These are phyloP conservation scores for Caenorhabditis drosophilae DNA, from an alignment of 2,888 invertebrate species.

Conservation along the genomic window DNA sequence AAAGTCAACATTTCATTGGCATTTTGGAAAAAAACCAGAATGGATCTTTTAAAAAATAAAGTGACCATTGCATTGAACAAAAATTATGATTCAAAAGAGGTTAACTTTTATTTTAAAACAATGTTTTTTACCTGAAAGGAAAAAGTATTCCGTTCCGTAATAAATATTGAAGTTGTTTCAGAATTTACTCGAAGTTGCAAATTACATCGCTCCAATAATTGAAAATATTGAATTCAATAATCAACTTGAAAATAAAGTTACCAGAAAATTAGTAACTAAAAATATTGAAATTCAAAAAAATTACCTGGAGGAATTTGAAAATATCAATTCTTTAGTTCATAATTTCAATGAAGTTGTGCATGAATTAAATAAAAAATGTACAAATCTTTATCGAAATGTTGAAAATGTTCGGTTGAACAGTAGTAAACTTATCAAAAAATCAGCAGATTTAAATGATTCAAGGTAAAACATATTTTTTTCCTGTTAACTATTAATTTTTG, in stretches of 20 bases:
- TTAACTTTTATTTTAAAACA: constrained; percentile 4
- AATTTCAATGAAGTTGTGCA: constrained; percentile 29
- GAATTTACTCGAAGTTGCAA: constrained; percentile 28
- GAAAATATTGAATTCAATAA: constrained; percentile 19
- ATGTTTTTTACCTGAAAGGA: constrained; percentile 17
- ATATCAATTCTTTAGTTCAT: constrained; percentile 28
- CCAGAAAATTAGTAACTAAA: constrained; percentile 23
- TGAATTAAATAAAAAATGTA: constrained; percentile 24
- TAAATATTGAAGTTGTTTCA: constrained; percentile 7
- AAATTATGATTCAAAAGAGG: neutral
- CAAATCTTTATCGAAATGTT: constrained; percentile 26
- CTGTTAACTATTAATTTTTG: no score
- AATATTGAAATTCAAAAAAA: constrained; percentile 19
- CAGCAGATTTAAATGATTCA: constrained; percentile 21
- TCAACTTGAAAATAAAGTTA: constrained; percentile 19
- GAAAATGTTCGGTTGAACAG: constrained; percentile 23
- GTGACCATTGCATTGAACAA: neutral
- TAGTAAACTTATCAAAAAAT: constrained; percentile 20
- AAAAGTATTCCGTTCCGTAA: constrained; percentile 13
- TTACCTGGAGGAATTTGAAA: constrained; percentile 30
- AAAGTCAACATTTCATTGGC: neutral
- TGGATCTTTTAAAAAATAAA: neutral
- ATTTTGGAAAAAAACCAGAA: neutral
- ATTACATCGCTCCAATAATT: constrained; percentile 20
- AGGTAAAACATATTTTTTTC: no score